Conservation (phyloP, 1,140 invertebrate species). For the Penaeus vannamei region DNA sequence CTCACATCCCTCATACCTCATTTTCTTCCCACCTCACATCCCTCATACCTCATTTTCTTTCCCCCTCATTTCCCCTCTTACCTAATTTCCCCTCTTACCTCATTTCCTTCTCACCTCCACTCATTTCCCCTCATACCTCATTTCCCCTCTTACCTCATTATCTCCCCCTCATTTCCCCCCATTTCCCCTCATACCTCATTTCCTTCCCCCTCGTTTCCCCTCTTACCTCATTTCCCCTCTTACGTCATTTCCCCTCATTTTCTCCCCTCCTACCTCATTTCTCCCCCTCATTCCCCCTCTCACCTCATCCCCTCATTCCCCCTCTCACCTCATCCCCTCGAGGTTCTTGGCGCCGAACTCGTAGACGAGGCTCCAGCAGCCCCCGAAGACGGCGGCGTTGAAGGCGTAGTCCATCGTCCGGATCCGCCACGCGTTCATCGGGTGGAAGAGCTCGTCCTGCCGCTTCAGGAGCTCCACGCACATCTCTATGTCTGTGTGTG, state of each 20-base stretch:
- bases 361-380: constrained; percentile 47
- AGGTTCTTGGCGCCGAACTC: constrained; percentile 50
- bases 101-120: neutral
- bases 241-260: neutral
- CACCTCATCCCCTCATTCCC: neutral
- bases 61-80: neutral
- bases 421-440: constrained; percentile 57
- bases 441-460: constrained; percentile 41
- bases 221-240: too few relatives aligned
- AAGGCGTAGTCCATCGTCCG: constrained; percentile 55
- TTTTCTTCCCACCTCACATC: too few relatives aligned
- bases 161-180: neutral
- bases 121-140: neutral
- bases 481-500: constrained; percentile 25
- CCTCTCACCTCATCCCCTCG: constrained; percentile 57
- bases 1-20: too few relatives aligned
- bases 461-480: constrained; percentile 44
- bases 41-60: too few relatives aligned
- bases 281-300: neutral
- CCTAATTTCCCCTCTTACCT: neutral
- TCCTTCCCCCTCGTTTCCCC: neutral
- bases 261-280: neutral
- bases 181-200: neutral
- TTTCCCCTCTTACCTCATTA: neutral
- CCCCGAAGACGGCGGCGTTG: constrained; percentile 49